Base-by-base conservation (phyloP, 2,888 invertebrate species). In the Branchellion lobata region DNA sequence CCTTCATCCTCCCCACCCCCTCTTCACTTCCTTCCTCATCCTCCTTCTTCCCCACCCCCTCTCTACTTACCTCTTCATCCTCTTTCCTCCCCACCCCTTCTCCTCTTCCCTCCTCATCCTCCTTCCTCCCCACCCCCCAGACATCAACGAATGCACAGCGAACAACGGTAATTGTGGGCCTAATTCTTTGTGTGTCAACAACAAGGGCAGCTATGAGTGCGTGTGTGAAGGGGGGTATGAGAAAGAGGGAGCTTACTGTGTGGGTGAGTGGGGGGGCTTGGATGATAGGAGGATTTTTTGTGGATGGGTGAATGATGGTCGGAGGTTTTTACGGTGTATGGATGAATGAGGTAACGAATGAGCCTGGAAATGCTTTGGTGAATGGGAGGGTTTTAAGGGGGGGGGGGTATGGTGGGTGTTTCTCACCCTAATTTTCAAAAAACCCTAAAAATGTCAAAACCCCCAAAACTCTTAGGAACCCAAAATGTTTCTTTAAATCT, bases 121-220 rank as follows among this genome's bases (percentile, higher is more conserved):
- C 61, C 5, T 24, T n/a, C 61, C 5, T 5, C 21, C 21, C 24
- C 24, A 29, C 33, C 47, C 2, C 51, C 29, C 82, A 88, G 94
- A 94, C 86, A 91, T 93, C 80, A 94, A 94, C 88, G 94, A 94
- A 92, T 88, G 88, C 84, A 83, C 86, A 3, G 80, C 83, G 27
- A 84, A 85, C 81, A 87, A 87, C 82, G 87, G 87, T 14, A 86
- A 86, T 2, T 83, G 93, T 85, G 91, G 91, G 0, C 88, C 91
- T 83, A 92, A 92, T 1, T 93, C 93, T 81, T 91, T 91, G 81
- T 94, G 93, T 86, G 91, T 93, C 85, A 94, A 94, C 87, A 92
- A 92, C 5, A 92, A 92, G 1, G 94, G 94, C 74, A 93, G 92
- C 78, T 94, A 92, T 86, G 92, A 92, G 82, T 94, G 94, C 85